Evolutionary conservation across 2,888 invertebrate genomes (phyloP), one percentile per base, ranked within the genome.

Genomic region (Crocallis elinguaria): DNA sequence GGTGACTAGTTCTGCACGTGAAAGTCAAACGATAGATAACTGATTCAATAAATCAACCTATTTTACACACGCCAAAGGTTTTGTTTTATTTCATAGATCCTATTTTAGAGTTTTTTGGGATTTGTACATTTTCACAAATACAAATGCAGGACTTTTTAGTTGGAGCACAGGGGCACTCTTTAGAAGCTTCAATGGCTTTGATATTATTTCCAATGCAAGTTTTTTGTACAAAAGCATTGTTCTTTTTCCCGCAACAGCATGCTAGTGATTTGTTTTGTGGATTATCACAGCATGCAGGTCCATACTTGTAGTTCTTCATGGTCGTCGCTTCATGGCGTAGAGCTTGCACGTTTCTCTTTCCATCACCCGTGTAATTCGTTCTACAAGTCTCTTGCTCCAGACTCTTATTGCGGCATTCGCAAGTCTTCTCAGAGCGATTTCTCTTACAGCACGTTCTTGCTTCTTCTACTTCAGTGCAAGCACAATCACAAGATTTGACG

Each of bases 371-470:
- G 29, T 8, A 29, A n/a, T 17, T 14, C 3, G 0, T 16, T 23
- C 30, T 12, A 25, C 25, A 12, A 6, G 12, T 7, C 1, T 13
- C 6, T 12, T 16, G 16, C 0, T 16, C 32, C 0, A 2, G 7
- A 33, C 12, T 11, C 8, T 48, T 33, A 17, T 2, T 17, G 32
- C 39, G 39, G 17, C 48, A 39, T 32, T 5, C 9, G 3, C 8
- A 12, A 27, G 37, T 5, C 6, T 46, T 32, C 1, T 11, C 9
- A n/a, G 13, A 29, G 2, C 7, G 2, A 8, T 27, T 21, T 29
- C 19, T 27, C 27, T 75, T 73, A 14, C 71, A 44, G 55, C 71
- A 73, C 23, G 62, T 35, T n/a, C 12, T 9, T 13, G 9, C 6
- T 9, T 44, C 7, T 9, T 3, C 4, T 17, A 9, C 9, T 0